These are phyloP conservation scores for Polydrusus tereticollis DNA, from an alignment of 2,888 invertebrate species.

Conservation along the genomic window DNA sequence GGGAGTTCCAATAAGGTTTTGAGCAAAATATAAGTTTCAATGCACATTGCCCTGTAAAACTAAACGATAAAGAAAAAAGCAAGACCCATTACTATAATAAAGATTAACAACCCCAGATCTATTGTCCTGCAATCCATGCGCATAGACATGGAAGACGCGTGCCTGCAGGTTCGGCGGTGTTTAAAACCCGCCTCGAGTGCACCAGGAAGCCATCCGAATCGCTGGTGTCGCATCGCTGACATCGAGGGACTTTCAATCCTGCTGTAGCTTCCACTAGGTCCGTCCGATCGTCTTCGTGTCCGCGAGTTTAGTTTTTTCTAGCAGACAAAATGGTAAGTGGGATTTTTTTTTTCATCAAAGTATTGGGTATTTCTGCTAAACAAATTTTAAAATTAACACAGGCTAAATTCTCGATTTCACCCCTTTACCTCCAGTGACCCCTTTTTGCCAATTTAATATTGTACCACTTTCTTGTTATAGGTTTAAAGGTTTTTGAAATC, in stretches of 20 bases:
- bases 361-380: too few relatives aligned
- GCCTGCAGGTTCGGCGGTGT: slow-evolving; percentile 20
- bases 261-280: slow-evolving; percentile 16
- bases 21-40: too few relatives aligned
- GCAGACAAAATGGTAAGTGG: slow-evolving; percentile 50
- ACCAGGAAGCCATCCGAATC: slow-evolving; percentile 51
- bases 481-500: too few relatives aligned
- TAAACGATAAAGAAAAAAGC: too few relatives aligned
- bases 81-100: too few relatives aligned
- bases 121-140: slow-evolving; percentile 21
- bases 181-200: slow-evolving; percentile 30
- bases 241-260: slow-evolving; percentile 55
- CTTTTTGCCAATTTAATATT: too few relatives aligned
- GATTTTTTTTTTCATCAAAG: slow-evolving; percentile 1
- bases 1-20: too few relatives aligned
- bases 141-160: slow-evolving; percentile 29
- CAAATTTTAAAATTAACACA: too few relatives aligned
- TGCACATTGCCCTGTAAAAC: too few relatives aligned
- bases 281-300: slow-evolving; percentile 1
- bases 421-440: too few relatives aligned
- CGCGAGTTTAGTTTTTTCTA: slow-evolving; percentile 11
- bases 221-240: slow-evolving; percentile 63
- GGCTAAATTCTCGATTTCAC: too few relatives aligned
- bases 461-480: too few relatives aligned
- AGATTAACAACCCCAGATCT: slow-evolving; percentile 9